Evolutionary conservation across 2,113 vertebrate species (phyloP).

Genomic region (Pseudolaguvia tuberculata): DNA sequence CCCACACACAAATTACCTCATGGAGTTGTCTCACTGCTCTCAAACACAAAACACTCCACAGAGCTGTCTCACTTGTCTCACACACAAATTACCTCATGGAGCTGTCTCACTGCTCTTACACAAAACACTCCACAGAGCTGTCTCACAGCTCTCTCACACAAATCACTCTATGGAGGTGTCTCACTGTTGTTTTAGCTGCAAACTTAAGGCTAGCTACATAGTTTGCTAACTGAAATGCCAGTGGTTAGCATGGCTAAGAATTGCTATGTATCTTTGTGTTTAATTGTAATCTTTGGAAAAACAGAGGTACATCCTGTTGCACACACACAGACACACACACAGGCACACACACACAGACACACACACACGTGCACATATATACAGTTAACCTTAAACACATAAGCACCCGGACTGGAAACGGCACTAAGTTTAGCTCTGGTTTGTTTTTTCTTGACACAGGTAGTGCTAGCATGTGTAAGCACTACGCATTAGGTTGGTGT

Average conservation of each 20-base stretch:
- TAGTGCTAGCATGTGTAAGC: conserved; percentile 23
- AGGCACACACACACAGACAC: no score
- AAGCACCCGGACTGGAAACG: conserved; percentile 21
- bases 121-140: no score
- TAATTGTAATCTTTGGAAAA: conserved; percentile 27
- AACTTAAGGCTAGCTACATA: background rate
- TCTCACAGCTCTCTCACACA: background rate
- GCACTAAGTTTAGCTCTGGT: conserved; percentile 30
- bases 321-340: background rate
- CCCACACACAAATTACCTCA: background rate
- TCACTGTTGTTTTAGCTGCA: no score
- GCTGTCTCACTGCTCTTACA: no score
- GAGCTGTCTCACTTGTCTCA: background rate
- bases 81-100: no score
- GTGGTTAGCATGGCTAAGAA: background rate
- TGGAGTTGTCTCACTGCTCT: no score
- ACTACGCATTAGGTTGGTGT: background rate
- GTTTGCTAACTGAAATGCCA: background rate
- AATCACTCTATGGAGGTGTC: no score
- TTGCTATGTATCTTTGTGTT: background rate
- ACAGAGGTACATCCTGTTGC: conserved; percentile 2
- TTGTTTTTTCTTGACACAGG: conserved; percentile 37
- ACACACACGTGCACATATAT: background rate
- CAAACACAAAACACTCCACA: background rate
- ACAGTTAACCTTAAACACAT: conserved; percentile 36